Conservation (phyloP, 2,797 vertebrate genomes). For the Heteromormyrus szaboi region DNA sequence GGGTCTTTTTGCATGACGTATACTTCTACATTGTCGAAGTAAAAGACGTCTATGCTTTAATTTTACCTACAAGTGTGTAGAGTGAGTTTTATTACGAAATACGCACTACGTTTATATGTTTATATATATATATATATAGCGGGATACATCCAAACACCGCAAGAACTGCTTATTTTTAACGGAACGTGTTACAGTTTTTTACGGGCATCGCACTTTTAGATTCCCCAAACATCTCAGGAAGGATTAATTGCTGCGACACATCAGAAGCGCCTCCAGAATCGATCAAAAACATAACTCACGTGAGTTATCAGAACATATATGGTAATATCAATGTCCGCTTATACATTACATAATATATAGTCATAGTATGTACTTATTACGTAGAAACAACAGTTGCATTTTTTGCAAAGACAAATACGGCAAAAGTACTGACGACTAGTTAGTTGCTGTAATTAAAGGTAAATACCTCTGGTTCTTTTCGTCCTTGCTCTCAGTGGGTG, state of each 20-base stretch:
- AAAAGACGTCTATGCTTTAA: background rate
- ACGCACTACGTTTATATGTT: background rate
- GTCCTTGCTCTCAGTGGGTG: constrained; percentile 23
- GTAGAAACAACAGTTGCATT: background rate
- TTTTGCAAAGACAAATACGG: background rate
- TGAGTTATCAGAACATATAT: background rate
- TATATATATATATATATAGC: background rate
- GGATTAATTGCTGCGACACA: background rate
- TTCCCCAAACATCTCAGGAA: background rate
- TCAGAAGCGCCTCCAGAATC: background rate
- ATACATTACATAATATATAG: background rate
- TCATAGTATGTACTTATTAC: background rate
- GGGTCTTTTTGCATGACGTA: background rate
- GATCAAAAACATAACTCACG: background rate
- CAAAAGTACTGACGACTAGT: background rate
- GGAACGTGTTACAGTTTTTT: background rate
- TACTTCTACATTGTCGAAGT: background rate
- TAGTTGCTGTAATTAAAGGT: background rate
- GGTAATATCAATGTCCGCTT: background rate
- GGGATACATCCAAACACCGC: background rate
- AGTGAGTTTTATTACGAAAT: background rate
- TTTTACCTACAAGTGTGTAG: background rate
- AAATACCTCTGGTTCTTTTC: constrained; percentile 16
- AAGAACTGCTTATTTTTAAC: background rate
- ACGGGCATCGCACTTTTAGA: background rate